phyloP scores from a whole-genome alignment of 2,113 vertebrate genomes.

The Dasyurus viverrinus region DNA sequence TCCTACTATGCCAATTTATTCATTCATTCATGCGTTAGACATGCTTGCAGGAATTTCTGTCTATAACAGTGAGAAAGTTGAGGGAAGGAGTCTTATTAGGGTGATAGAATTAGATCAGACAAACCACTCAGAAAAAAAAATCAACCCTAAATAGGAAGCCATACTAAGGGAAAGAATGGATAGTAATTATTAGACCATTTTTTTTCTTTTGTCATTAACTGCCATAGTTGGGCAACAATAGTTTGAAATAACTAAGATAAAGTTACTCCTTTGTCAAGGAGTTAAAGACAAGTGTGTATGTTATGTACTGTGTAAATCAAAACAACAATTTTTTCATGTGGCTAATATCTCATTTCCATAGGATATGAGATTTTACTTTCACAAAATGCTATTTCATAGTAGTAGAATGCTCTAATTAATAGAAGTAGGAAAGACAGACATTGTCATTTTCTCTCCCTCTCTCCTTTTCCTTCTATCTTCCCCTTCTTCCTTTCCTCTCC shows the following conservation, averaged over 20 bases:
- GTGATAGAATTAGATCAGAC: conserved; percentile 60
- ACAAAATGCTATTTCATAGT: background rate
- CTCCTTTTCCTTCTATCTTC: background rate
- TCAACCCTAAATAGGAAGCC: conserved; percentile 27
- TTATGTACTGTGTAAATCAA: background rate
- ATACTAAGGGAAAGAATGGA: conserved; percentile 4
- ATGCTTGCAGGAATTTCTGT: conserved; percentile 51
- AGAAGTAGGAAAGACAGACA: background rate
- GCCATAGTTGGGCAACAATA: background rate
- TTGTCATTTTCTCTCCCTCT: background rate
- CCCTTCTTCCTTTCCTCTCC: background rate
- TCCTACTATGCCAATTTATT: conserved; percentile 48
- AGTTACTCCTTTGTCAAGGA: background rate
- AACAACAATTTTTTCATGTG: background rate
- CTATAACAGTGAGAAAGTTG: conserved; percentile 34
- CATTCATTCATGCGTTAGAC: conserved; percentile 60
- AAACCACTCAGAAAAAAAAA: conserved; percentile 51
- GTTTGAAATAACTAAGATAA: background rate
- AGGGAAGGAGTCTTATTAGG: conserved; percentile 48
- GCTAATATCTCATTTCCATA: background rate
- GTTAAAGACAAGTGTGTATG: background rate
- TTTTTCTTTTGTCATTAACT: background rate
- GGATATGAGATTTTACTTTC: background rate
- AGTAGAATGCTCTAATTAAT: background rate
- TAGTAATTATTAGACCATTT: conserved; percentile 13